Percentiles rank a stretch among this genome's conserved stretches.
Evolutionary conservation across 1,140 invertebrate species (phyloP).

Genomic region (Micrasema minimum): DNA sequence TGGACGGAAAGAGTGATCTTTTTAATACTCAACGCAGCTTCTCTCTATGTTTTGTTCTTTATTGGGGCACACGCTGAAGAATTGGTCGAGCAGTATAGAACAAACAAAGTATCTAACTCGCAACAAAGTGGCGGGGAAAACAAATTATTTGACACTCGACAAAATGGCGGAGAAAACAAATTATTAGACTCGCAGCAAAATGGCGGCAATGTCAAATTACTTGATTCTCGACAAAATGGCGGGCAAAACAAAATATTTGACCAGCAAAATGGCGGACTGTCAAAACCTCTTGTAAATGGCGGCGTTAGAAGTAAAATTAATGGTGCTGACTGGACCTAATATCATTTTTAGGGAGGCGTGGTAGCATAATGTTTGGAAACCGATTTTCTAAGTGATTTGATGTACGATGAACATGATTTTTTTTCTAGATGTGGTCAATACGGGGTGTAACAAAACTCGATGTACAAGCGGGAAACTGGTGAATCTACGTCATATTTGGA

Average conservation of each 20-base stretch:
- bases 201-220: too few relatives aligned
- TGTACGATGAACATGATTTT: too few relatives aligned
- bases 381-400: too few relatives aligned
- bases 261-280: slow-evolving; percentile 1
- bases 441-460: too few relatives aligned
- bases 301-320: background rate
- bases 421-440: too few relatives aligned
- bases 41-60: slow-evolving; percentile 30
- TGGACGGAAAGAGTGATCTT: slow-evolving; percentile 63
- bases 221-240: too few relatives aligned
- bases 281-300: background rate
- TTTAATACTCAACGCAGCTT: slow-evolving; percentile 37
- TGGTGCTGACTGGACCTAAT: background rate
- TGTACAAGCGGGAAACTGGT: too few relatives aligned
- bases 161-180: background rate
- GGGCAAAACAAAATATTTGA: background rate
- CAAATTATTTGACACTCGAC: background rate
- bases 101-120: too few relatives aligned
- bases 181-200: too few relatives aligned
- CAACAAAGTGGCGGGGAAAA: slow-evolving; percentile 5
- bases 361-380: too few relatives aligned
- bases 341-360: too few relatives aligned
- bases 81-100: background rate
- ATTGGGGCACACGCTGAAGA: slow-evolving; percentile 33
- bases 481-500: too few relatives aligned